A percentile compares a stretch with the other conserved stretches of the same genome.
Conservation (phyloP, 1,140 invertebrate genomes). For the Pissodes strobi region DNA sequence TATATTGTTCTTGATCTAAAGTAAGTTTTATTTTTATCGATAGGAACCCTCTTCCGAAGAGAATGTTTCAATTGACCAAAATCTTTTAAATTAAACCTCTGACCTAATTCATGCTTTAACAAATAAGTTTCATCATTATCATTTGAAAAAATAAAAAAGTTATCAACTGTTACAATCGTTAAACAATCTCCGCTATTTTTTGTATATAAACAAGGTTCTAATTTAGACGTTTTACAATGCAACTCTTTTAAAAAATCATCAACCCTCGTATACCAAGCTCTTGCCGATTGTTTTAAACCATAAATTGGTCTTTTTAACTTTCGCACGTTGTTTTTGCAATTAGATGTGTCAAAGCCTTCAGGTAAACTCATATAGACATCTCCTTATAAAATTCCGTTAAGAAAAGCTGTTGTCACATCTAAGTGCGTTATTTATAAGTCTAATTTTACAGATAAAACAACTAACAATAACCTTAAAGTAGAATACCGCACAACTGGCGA, state of each 20-base stretch:
- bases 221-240: slow-evolving; percentile 46
- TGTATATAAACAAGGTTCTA: slow-evolving; percentile 51
- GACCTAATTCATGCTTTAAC: slow-evolving; percentile 34
- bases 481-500: slow-evolving; percentile 40
- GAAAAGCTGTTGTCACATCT: slow-evolving; percentile 55
- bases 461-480: slow-evolving; percentile 39
- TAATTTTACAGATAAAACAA: slow-evolving; percentile 43
- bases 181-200: too few relatives aligned
- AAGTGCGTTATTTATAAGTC: slow-evolving; percentile 44
- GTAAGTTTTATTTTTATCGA: slow-evolving; percentile 21
- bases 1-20: slow-evolving; percentile 41
- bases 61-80: too few relatives aligned
- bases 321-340: slow-evolving; percentile 48
- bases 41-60: too few relatives aligned
- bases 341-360: slow-evolving; percentile 24
- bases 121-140: slow-evolving; percentile 18
- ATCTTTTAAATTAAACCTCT: too few relatives aligned
- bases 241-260: slow-evolving; percentile 38
- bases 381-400: slow-evolving; percentile 50
- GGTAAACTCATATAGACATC: slow-evolving; percentile 51
- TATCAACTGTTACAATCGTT: too few relatives aligned
- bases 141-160: slow-evolving; percentile 34
- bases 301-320: slow-evolving; percentile 47
- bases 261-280: slow-evolving; percentile 45
- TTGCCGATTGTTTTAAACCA: too few relatives aligned